phyloP scores from a whole-genome alignment of 1,140 invertebrate species.

The Cataglyphis hispanica region DNA sequence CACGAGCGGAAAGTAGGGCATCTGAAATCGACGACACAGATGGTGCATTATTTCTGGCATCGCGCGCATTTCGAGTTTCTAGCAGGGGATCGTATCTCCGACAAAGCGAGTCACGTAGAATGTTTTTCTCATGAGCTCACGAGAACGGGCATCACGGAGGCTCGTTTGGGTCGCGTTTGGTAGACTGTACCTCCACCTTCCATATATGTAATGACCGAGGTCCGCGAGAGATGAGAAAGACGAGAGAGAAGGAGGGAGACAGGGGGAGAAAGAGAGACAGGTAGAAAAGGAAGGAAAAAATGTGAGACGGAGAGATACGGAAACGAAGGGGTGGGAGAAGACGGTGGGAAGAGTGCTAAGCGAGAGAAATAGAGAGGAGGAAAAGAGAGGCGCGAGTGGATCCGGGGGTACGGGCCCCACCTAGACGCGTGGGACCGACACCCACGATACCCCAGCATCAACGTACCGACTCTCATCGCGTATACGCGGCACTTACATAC shows the following conservation, averaged over 20 bases:
- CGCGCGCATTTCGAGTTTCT: background rate
- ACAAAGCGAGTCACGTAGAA: slow-evolving; percentile 33
- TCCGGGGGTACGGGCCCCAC: slow-evolving; percentile 74
- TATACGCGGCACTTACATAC: slow-evolving; percentile 75
- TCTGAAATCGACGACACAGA: background rate
- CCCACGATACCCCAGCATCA: slow-evolving; percentile 79
- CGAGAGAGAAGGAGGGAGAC: slow-evolving; percentile 22
- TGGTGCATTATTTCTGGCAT: slow-evolving; percentile 1
- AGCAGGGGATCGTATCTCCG: slow-evolving; percentile 22
- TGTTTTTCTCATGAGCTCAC: slow-evolving; percentile 75
- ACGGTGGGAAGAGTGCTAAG: slow-evolving; percentile 40
- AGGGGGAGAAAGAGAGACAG: slow-evolving; percentile 22
- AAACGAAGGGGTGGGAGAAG: slow-evolving; percentile 52
- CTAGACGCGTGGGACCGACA: slow-evolving; percentile 84
- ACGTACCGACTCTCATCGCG: slow-evolving; percentile 76
- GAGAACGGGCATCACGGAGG: slow-evolving; percentile 57
- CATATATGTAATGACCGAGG: slow-evolving; percentile 81
- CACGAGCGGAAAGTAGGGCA: background rate
- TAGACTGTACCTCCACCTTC: slow-evolving; percentile 76
- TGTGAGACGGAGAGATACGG: slow-evolving; percentile 30
- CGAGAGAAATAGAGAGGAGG: slow-evolving; percentile 51
- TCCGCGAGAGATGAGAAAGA: slow-evolving; percentile 47
- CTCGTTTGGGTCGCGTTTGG: slow-evolving; percentile 74
- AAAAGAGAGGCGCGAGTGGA: slow-evolving; percentile 67
- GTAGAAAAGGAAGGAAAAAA: slow-evolving; percentile 37